phyloP scores from a whole-genome alignment of 2,113 vertebrate species.

The Fregetta grallaria region DNA sequence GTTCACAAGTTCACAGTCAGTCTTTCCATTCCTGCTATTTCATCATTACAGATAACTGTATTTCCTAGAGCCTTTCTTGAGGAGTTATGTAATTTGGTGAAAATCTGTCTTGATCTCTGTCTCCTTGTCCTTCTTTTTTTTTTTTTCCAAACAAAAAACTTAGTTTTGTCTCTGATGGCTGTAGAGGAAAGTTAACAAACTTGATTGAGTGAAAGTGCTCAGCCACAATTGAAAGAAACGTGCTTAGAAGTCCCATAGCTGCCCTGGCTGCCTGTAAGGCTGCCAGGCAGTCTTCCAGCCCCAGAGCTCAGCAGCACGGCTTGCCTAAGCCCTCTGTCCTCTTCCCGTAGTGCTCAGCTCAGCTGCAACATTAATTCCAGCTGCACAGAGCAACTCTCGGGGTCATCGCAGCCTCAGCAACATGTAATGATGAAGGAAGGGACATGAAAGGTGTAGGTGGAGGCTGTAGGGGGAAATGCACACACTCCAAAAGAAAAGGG shows the following conservation, averaged over 20 bases:
- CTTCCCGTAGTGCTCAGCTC: background rate
- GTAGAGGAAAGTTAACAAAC: background rate
- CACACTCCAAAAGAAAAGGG: background rate
- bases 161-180: background rate
- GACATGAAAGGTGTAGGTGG: background rate
- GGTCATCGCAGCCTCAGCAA: background rate
- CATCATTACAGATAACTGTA: background rate
- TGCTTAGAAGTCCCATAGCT: background rate
- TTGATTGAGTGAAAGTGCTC: background rate
- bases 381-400: background rate
- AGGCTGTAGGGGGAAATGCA: background rate
- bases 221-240: background rate
- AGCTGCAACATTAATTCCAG: background rate
- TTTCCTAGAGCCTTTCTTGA: background rate
- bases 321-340: background rate
- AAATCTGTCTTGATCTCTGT: background rate
- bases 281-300: background rate
- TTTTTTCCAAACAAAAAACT: fast-evolving
- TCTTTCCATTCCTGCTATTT: background rate
- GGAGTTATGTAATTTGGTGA: background rate
- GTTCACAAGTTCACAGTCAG: background rate
- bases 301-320: background rate
- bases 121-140: background rate
- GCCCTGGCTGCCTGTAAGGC: background rate
- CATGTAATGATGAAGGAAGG: background rate